A percentile compares a stretch with the other conserved stretches of the same genome.
phyloP scores from a whole-genome alignment of 1,140 invertebrate species.

The Maniola jurtina region DNA sequence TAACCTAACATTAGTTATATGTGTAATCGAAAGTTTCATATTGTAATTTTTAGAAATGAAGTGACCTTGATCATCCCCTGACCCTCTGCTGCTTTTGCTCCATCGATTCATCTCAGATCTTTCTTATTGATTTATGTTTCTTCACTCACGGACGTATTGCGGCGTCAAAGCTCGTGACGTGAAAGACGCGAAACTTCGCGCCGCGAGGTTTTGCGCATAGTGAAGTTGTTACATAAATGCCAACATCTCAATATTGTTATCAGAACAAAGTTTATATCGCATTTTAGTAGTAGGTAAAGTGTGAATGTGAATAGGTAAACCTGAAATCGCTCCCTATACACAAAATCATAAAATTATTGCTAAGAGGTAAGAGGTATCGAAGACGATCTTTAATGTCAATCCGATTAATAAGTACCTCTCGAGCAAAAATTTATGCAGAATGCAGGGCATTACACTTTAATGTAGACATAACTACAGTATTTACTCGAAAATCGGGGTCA shows the following conservation, averaged over 20 bases:
- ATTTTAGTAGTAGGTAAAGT: neutral
- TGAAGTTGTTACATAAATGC: constrained; percentile 6
- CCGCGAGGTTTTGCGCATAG: too few species aligned
- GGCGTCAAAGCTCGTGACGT: too few species aligned
- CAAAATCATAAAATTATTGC: neutral
- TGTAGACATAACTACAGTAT: too few species aligned
- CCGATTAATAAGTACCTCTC: too few species aligned
- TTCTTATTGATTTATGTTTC: constrained; percentile 1
- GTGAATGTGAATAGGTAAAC: neutral
- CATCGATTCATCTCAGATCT: constrained; percentile 39
- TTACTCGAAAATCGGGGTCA: too few species aligned
- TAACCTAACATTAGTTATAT: constrained; percentile 31
- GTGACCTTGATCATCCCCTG: constrained; percentile 72
- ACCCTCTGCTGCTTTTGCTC: constrained; percentile 69
- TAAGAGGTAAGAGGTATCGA: neutral
- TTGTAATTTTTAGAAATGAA: constrained; percentile 70
- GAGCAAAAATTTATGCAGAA: too few species aligned
- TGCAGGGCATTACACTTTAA: too few species aligned
- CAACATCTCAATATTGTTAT: neutral
- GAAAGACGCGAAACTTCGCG: too few species aligned
- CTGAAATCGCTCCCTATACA: neutral
- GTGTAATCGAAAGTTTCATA: constrained; percentile 17
- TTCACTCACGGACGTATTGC: too few species aligned
- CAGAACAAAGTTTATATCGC: neutral
- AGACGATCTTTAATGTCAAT: too few species aligned